These are phyloP conservation scores for Phocoena sinus DNA, from an alignment of 2,113 vertebrate species.

Conservation along the genomic window DNA sequence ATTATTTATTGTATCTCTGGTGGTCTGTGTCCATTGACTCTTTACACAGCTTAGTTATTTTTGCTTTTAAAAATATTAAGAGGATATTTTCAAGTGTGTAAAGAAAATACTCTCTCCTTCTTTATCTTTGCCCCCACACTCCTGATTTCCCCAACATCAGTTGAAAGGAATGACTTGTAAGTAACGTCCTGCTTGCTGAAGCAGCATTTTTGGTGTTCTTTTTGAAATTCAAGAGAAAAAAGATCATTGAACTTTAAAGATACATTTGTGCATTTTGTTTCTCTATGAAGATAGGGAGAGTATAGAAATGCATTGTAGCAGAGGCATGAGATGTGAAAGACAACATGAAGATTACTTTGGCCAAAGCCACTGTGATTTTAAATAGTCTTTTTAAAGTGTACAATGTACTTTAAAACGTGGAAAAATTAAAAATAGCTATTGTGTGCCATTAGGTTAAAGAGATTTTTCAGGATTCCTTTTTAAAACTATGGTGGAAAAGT, in stretches of 20 bases:
- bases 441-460: neutral
- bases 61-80: neutral
- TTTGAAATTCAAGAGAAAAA: neutral
- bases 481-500: neutral
- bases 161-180: neutral
- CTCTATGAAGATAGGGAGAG: neutral
- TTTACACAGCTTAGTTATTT: slow-evolving; percentile 6
- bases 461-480: neutral
- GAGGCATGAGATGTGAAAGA: neutral
- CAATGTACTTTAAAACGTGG: neutral
- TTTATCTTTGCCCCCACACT: neutral
- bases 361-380: neutral
- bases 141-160: neutral
- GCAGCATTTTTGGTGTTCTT: slow-evolving; percentile 5
- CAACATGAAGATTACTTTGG: neutral
- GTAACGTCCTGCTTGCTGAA: neutral
- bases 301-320: neutral
- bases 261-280: neutral
- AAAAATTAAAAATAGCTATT: neutral
- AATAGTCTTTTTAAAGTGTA: neutral
- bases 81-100: neutral
- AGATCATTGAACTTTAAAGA: neutral
- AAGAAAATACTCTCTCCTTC: neutral
- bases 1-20: neutral
- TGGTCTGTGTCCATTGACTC: neutral